Percentiles rank a stretch among this genome's conserved stretches.
Conservation (phyloP, 2,888 invertebrate genomes). For the Watsonalla cultraria region DNA sequence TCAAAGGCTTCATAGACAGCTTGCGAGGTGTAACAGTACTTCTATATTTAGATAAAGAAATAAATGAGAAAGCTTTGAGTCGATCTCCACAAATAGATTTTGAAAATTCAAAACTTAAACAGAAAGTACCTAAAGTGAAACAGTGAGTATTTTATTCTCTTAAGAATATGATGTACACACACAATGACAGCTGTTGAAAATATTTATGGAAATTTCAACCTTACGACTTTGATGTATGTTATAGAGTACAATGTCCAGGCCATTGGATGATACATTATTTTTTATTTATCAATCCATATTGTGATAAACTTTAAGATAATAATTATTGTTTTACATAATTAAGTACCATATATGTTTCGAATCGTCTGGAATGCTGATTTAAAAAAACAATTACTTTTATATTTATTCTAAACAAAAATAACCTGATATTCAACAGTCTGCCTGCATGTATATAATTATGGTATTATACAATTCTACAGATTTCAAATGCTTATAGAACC, state of each 20-base stretch:
- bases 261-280: not conserved
- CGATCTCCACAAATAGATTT: conserved; percentile 75
- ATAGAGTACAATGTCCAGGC: not conserved
- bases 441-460: too few species aligned
- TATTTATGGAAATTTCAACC: not conserved
- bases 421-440: too few species aligned
- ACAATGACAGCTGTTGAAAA: not conserved
- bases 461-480: too few species aligned
- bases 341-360: too few species aligned
- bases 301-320: not conserved
- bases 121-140: conserved; percentile 69
- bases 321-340: too few species aligned
- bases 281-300: not conserved
- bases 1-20: conserved; percentile 88
- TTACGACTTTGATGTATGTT: not conserved
- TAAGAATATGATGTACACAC: not conserved
- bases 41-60: conserved; percentile 88
- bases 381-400: too few species aligned
- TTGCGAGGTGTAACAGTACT: conserved; percentile 86
- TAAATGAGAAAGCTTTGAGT: conserved; percentile 80
- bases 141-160: conserved; percentile 57
- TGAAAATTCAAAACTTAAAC: conserved; percentile 58
- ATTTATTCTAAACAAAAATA: too few species aligned
- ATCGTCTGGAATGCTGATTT: too few species aligned
- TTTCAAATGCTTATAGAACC: too few species aligned